Base-by-base conservation (phyloP, 2,797 vertebrate genomes). In the Enteromius viviparus region DNA sequence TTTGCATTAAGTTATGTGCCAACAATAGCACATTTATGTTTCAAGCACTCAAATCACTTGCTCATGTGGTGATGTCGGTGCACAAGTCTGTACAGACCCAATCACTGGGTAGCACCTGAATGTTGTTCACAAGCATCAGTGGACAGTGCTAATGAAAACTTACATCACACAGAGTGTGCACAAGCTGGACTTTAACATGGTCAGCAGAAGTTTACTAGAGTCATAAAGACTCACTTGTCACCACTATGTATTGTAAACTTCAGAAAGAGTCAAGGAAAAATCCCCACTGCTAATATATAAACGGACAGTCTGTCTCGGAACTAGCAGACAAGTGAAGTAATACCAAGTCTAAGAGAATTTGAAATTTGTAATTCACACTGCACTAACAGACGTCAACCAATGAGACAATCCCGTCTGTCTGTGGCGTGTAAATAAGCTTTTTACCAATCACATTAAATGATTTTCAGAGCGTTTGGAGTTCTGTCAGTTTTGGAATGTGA, bases 401-500 rank as follows among this genome's bases (percentile, higher is more conserved):
- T 14, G 26, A 5, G 4, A 29, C 4, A 62, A 62, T 29, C 60
- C 26, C 12, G 12, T 51, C 71, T 53, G 47, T 76, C 72, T 37
- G 32, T 23, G 6, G 1, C 0, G 32, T 37, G 49, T 23, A n/a
- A 37, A 55, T 15, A 37, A 37, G 21, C 1, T 6, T 58, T 40
- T 23, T 23, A 26, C 51, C 7, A 55, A 40, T 76, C 12, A 17
- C 7, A 60, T 42, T 17, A 26, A 14, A 23, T 12, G 53, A 40
- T 51, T 21, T 23, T 21, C 23, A 60, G 70, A 62, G 58, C 7
- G 14, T 65, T 62, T 77, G n/a, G 37, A n/a, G 40, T 66, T 82
- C 37, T 80, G 53, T 60, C 70, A 76, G 83, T 77, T 72, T 77
- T 87, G 88, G 89, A 90, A 89, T 89, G 90, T 90, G 86, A 89